A percentile compares a stretch with the other conserved stretches of the same genome.
Evolutionary conservation across 2,888 invertebrate genomes (phyloP).

Genomic region (Hylaea fasciaria): DNA sequence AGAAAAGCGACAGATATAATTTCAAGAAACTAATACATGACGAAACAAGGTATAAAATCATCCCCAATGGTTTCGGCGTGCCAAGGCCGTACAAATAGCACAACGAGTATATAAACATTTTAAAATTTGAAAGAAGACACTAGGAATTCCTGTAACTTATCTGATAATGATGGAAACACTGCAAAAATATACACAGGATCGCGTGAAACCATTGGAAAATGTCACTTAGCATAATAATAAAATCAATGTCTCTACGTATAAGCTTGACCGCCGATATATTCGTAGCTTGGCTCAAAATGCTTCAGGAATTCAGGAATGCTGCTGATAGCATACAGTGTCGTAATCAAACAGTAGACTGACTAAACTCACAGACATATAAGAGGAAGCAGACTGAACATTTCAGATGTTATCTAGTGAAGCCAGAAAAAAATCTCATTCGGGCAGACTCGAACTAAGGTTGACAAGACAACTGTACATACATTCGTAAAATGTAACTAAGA

Average conservation of each 20-base stretch:
- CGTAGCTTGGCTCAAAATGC: conserved; percentile 64
- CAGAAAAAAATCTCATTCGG: no score
- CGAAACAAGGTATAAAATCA: conserved; percentile 22
- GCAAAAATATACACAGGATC: conserved; percentile 30
- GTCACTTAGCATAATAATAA: conserved; percentile 23
- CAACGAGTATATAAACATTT: neutral
- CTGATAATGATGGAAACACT: conserved; percentile 18
- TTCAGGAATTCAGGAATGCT: conserved; percentile 68
- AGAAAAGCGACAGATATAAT: conserved; percentile 37
- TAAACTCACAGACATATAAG: no score
- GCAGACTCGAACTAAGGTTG: no score
- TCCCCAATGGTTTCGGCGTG: conserved; percentile 30
- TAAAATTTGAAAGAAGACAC: neutral
- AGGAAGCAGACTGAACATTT: no score
- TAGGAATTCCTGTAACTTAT: neutral
- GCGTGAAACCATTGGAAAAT: conserved; percentile 34
- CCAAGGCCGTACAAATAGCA: no score
- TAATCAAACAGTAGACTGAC: conserved; percentile 49
- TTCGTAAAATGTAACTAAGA: no score
- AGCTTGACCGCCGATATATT: conserved; percentile 42
- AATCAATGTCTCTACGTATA: conserved; percentile 46
- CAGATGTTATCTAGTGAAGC: no score
- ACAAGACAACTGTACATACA: no score
- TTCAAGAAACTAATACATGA: no score
- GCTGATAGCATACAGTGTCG: conserved; percentile 56